Conservation (phyloP, 1,140 invertebrate genomes). For the Drosophila quadrilineata region DNA sequence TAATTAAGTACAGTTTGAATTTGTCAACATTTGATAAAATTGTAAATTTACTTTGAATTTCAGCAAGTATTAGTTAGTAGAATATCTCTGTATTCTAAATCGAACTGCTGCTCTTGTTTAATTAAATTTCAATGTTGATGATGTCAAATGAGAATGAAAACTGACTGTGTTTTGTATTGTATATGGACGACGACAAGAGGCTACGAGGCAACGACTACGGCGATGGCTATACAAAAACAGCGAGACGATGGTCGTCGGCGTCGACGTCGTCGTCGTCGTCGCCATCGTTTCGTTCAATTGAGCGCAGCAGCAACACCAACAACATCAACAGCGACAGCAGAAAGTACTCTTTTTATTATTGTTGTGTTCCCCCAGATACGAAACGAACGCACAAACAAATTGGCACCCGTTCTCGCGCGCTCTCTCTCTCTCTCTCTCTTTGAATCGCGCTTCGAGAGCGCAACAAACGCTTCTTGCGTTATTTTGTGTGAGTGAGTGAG, state of each 20-base stretch:
- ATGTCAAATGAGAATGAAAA: slow-evolving; percentile 79
- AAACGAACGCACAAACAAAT: no score
- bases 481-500: no score
- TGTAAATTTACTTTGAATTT: slow-evolving; percentile 56
- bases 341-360: slow-evolving; percentile 54
- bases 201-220: slow-evolving; percentile 39
- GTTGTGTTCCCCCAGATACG: no score
- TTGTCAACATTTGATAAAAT: slow-evolving; percentile 16
- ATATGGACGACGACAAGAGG: slow-evolving; percentile 44
- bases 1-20: slow-evolving; percentile 52
- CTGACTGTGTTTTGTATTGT: slow-evolving; percentile 74
- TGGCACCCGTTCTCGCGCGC: no score
- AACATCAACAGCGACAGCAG: slow-evolving; percentile 38
- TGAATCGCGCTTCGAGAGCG: slow-evolving; percentile 26
- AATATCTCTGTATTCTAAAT: no score
- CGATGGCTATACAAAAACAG: slow-evolving; percentile 32
- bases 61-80: slow-evolving; percentile 36
- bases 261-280: slow-evolving; percentile 36
- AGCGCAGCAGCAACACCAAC: slow-evolving; percentile 54
- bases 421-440: slow-evolving; percentile 19
- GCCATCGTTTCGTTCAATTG: slow-evolving; percentile 64
- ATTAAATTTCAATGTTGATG: slow-evolving; percentile 79
- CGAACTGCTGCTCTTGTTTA: slow-evolving; percentile 64
- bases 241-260: slow-evolving; percentile 40
- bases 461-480: no score